Percentiles rank a stretch among this genome's conserved stretches.
Evolutionary conservation across 2,797 vertebrate species (phyloP).

Genomic region (Halcyon chelicuti): DNA sequence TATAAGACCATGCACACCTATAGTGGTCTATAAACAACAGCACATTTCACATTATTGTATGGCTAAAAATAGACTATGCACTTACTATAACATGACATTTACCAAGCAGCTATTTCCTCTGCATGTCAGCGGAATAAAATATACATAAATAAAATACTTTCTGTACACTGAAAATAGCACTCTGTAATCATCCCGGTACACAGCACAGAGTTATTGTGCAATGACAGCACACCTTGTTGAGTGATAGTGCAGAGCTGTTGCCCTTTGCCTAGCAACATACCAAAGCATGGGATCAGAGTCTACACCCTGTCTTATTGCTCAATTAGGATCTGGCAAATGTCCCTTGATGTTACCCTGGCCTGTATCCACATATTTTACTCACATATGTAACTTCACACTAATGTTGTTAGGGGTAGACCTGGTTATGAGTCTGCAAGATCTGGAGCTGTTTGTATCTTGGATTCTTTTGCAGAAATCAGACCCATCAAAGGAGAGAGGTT

Average conservation of each 20-base stretch:
- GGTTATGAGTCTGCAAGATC: not conserved
- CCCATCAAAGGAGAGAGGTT: rapidly evolving
- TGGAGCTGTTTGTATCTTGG: not conserved
- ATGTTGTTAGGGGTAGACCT: constrained; percentile 14
- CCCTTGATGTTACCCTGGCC: not conserved
- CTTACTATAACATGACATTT: not conserved
- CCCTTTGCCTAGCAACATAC: constrained; percentile 67
- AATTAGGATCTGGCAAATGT: constrained; percentile 46
- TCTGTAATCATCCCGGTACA: not conserved
- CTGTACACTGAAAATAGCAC: constrained; percentile 33
- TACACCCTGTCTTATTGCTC: constrained; percentile 68
- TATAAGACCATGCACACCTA: not conserved
- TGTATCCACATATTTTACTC: constrained; percentile 52
- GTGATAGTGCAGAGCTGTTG: constrained; percentile 44
- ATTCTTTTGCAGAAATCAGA: not conserved
- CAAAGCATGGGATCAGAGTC: constrained; percentile 55
- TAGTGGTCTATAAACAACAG: not conserved
- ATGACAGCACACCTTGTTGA: constrained; percentile 62
- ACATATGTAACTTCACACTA: constrained; percentile 42
- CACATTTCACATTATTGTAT: constrained; percentile 3
- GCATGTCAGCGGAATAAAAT: constrained; percentile 42
- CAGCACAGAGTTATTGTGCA: constrained; percentile 13
- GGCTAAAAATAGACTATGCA: constrained; percentile 33
- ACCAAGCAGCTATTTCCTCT: constrained; percentile 21
- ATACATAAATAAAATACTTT: constrained; percentile 41